Percentiles rank a stretch among this genome's conserved stretches.
These are phyloP conservation scores for Hylia prasina DNA, from an alignment of 2,113 vertebrate species.

Conservation along the genomic window DNA sequence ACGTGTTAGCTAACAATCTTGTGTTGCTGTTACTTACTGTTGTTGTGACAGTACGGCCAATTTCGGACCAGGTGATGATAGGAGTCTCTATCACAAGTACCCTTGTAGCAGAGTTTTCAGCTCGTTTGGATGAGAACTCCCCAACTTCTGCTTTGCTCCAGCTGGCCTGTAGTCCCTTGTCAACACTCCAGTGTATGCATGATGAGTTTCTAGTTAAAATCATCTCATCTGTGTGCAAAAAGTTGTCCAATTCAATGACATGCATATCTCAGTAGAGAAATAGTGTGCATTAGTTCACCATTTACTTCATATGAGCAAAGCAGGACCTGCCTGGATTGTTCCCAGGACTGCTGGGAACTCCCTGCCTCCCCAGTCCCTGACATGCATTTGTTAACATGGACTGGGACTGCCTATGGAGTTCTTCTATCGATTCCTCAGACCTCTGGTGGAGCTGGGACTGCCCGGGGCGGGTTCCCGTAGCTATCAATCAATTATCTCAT, in stretches of 20 bases:
- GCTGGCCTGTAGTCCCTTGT: neutral
- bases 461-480: neutral
- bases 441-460: neutral
- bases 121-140: neutral
- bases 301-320: neutral
- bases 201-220: neutral
- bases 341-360: neutral
- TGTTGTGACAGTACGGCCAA: neutral
- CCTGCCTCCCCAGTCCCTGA: neutral
- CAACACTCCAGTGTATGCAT: neutral
- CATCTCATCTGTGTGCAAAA: neutral
- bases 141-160: neutral
- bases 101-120: neutral
- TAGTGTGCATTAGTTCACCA: neutral
- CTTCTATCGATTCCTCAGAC: neutral
- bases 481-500: conserved; percentile 20
- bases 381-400: neutral
- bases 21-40: neutral
- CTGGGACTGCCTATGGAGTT: neutral
- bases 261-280: neutral
- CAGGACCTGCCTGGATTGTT: neutral
- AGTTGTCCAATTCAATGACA: neutral
- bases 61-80: neutral
- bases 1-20: neutral
- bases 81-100: neutral